Evolutionary conservation across 2,113 vertebrate species (phyloP).

Genomic region (Mohoua ochrocephala): DNA sequence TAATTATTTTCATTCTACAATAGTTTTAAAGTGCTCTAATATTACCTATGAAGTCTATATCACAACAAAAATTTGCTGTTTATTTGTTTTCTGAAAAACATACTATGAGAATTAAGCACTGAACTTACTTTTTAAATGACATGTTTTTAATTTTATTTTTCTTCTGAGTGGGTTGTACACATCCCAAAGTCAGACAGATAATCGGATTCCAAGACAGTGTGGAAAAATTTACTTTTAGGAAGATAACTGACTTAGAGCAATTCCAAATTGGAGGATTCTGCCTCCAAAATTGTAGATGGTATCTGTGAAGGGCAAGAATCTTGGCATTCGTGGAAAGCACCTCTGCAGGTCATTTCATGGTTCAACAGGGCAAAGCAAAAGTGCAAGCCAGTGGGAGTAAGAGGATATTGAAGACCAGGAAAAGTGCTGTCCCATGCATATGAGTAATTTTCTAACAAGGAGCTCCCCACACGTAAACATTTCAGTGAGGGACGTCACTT

Average conservation of each 20-base stretch:
- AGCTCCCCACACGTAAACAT: background rate
- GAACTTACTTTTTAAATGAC: background rate
- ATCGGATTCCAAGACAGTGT: background rate
- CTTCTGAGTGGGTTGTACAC: background rate
- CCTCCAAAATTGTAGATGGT: background rate
- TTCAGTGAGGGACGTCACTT: fast-evolving
- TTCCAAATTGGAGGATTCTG: background rate
- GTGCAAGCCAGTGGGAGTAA: background rate
- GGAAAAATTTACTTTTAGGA: background rate
- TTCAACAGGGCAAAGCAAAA: background rate
- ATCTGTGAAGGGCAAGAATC: background rate
- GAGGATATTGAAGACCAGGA: background rate
- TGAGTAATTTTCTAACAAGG: background rate
- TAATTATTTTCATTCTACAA: background rate
- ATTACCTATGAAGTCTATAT: background rate
- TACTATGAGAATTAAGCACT: background rate
- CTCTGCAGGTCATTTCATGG: background rate
- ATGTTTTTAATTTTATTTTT: background rate
- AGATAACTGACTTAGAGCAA: background rate
- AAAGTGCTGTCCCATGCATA: background rate
- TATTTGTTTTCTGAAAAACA: background rate
- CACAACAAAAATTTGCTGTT: background rate
- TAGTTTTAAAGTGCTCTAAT: background rate
- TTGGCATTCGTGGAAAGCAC: background rate
- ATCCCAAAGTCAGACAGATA: background rate